These are phyloP conservation scores for Triplophysa tibetana DNA, from an alignment of 2,113 vertebrate species.

Conservation along the genomic window DNA sequence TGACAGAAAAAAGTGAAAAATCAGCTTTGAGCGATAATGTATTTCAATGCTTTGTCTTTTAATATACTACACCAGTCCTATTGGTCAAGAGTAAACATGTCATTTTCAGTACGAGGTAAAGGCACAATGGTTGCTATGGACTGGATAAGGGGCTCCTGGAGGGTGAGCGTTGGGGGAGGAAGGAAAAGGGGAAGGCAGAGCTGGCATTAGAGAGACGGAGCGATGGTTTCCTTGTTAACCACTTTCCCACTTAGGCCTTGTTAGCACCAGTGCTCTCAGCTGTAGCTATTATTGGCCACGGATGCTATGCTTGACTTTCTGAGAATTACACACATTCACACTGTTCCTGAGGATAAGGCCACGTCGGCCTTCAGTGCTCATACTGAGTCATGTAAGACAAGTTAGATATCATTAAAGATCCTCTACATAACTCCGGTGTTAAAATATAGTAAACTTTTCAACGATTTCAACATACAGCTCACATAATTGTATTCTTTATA, in stretches of 20 bases:
- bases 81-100: slow-evolving; percentile 43
- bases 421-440: not conserved
- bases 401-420: slow-evolving; percentile 21
- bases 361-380: slow-evolving; percentile 4
- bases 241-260: slow-evolving; percentile 74
- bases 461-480: not conserved
- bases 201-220: slow-evolving; percentile 37
- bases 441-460: not conserved
- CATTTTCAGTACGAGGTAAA: slow-evolving; percentile 25
- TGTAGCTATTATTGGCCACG: slow-evolving; percentile 60
- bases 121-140: slow-evolving; percentile 58
- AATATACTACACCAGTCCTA: slow-evolving; percentile 23
- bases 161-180: slow-evolving; percentile 31
- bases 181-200: slow-evolving; percentile 40
- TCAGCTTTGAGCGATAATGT: slow-evolving; percentile 36
- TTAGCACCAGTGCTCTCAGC: slow-evolving; percentile 68
- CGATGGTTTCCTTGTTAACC: slow-evolving; percentile 66
- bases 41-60: slow-evolving; percentile 35
- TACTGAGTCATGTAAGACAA: slow-evolving; percentile 10
- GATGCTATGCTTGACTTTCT: slow-evolving; percentile 60
- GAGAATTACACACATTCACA: slow-evolving; percentile 39
- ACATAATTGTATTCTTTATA: not conserved
- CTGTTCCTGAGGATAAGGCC: slow-evolving; percentile 7
- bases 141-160: slow-evolving; percentile 36
- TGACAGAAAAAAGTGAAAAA: slow-evolving; percentile 20